Percentiles rank a stretch among this genome's conserved stretches.
Evolutionary conservation across 2,888 invertebrate species (phyloP).

Genomic region (Andrena haemorrhoa): DNA sequence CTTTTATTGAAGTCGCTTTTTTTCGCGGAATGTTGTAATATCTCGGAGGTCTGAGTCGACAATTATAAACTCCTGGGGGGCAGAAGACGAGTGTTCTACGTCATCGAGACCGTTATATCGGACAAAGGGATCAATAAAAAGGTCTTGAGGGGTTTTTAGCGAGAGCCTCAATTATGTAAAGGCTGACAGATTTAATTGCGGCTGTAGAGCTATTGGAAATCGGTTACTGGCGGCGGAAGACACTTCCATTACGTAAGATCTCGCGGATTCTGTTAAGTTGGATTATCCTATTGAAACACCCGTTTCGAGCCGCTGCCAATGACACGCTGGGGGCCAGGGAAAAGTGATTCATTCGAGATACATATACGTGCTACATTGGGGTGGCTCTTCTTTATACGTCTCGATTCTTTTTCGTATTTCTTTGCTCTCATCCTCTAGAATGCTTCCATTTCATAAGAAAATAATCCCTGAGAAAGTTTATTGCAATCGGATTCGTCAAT

Average conservation of each 20-base stretch:
- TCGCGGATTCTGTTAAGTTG: constrained; percentile 28
- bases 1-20: neutral
- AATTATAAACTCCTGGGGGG: neutral
- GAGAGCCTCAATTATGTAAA: neutral
- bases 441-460: no score
- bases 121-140: neutral
- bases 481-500: no score
- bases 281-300: constrained; percentile 26
- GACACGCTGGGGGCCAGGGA: no score
- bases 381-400: no score
- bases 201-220: constrained; percentile 24
- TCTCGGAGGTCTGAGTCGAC: neutral
- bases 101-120: neutral
- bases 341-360: no score
- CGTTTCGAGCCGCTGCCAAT: neutral
- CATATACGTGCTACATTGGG: no score
- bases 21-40: neutral
- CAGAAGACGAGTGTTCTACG: neutral
- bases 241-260: constrained; percentile 33
- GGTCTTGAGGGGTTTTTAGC: neutral
- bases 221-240: constrained; percentile 12
- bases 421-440: no score
- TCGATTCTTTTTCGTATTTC: no score
- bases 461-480: no score
- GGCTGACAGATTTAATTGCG: constrained; percentile 32